A percentile compares a stretch with the other conserved stretches of the same genome.
Evolutionary conservation across 2,888 invertebrate genomes (phyloP).

Genomic region (Ceraclea dissimilis): DNA sequence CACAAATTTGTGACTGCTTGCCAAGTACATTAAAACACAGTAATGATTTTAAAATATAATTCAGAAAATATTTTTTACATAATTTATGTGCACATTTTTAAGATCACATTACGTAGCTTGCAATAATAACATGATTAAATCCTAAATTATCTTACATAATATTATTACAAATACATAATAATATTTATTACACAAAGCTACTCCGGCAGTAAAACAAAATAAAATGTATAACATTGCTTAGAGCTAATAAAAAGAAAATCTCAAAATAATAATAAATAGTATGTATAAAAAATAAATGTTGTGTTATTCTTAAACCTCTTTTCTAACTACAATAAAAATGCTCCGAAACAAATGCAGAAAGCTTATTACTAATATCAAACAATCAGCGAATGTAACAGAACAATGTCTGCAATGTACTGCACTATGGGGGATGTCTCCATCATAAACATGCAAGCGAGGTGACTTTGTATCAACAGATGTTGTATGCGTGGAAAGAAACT

Average conservation of each 20-base stretch:
- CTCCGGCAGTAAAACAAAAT: too few species aligned
- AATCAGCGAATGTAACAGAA: too few species aligned
- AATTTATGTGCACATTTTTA: background rate
- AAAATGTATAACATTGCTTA: background rate
- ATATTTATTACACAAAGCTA: too few species aligned
- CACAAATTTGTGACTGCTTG: too few species aligned
- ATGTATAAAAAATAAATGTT: background rate
- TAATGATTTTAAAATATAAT: background rate
- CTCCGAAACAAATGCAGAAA: background rate
- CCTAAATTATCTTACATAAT: background rate
- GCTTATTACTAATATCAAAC: too few species aligned
- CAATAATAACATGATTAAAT: background rate
- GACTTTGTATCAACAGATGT: too few species aligned
- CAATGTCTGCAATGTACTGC: too few species aligned
- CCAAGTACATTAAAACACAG: too few species aligned
- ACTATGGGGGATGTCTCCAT: too few species aligned
- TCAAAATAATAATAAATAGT: background rate
- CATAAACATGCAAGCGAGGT: too few species aligned
- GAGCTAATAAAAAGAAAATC: background rate
- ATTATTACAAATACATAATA: too few species aligned
- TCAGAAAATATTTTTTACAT: constrained; percentile 1
- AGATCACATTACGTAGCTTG: background rate
- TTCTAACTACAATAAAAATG: background rate
- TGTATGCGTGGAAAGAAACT: too few species aligned
- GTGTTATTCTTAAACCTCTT: background rate